phyloP scores from a whole-genome alignment of 2,113 vertebrate genomes.

The Tauraco erythrolophus region DNA sequence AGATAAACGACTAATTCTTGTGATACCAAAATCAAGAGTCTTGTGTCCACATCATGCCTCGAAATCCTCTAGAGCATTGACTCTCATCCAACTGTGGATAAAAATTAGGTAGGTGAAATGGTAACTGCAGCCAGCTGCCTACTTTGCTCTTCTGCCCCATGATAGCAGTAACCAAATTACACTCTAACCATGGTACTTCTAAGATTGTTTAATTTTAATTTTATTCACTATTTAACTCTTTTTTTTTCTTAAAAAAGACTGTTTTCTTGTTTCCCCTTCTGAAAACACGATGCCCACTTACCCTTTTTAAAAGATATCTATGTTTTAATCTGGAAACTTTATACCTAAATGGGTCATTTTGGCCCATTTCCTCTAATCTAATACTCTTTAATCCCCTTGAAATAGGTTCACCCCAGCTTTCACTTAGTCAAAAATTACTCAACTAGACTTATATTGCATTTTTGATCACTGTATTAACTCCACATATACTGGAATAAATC shows the following conservation, averaged over 20 bases:
- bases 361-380: neutral
- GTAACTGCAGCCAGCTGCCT: neutral
- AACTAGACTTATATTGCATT: neutral
- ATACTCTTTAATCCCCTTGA: neutral
- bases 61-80: neutral
- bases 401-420: neutral
- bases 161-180: neutral
- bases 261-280: neutral
- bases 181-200: neutral
- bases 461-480: neutral
- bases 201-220: neutral
- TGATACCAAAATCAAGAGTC: neutral
- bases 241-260: neutral
- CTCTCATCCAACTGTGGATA: neutral
- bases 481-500: neutral
- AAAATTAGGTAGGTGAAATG: neutral
- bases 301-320: neutral
- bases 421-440: neutral
- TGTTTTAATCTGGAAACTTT: neutral
- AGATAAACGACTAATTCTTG: neutral
- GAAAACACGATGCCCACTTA: neutral
- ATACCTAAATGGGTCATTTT: neutral
- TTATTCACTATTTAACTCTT: neutral
- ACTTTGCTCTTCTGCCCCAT: neutral
- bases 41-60: neutral